Evolutionary conservation across 2,797 vertebrate genomes (phyloP), one percentile per base, ranked within the genome.

Genomic region (Sebastes elongatus): DNA sequence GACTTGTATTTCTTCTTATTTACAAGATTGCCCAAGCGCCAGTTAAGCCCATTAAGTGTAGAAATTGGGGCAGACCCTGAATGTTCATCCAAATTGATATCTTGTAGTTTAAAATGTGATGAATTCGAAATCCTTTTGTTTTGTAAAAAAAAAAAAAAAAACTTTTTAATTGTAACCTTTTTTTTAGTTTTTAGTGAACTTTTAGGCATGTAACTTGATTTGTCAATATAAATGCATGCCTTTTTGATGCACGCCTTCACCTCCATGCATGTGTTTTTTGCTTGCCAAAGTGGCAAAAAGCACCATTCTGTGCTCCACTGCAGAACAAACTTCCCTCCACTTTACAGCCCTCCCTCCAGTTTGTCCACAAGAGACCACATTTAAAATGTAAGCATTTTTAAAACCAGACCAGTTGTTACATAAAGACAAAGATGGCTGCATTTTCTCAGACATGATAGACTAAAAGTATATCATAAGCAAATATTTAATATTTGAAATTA

Each of bases 291-390:
- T 42, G 13, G 65, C 61, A 81, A 72, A 88, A 30, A 55, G 46
- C 2, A 2, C 55, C 60, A 72, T 53, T 56, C 57, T 64, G 35
- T 72, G 79, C 68, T 90, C 70, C 70, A 49, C 80, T 64, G 76
- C 79, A 92, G 84, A 88, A 85, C 93, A 93, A 91, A 90, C 92
- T 95, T 95, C 94, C 94, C 94, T 95, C 94, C 92, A 94, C 92
- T 94, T 93, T 92, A 86, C 85, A 91, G 86, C 89, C 91, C 92
- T 93, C 88, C 92, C 92, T 94, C 91, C 88, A 91, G 86, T 94
- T 92, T 83, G 86, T 93, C 91, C 73, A 73, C 73, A 84, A 79
- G 70, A 88, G 86, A 89, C 65, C 83, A 90, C 89, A 89, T 66
- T 30, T 23, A 30, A 30, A 30, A 9, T 20, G 20, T 10, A 23